Conservation (phyloP, 2,113 vertebrate species). For the Pteruthius melanotis region DNA sequence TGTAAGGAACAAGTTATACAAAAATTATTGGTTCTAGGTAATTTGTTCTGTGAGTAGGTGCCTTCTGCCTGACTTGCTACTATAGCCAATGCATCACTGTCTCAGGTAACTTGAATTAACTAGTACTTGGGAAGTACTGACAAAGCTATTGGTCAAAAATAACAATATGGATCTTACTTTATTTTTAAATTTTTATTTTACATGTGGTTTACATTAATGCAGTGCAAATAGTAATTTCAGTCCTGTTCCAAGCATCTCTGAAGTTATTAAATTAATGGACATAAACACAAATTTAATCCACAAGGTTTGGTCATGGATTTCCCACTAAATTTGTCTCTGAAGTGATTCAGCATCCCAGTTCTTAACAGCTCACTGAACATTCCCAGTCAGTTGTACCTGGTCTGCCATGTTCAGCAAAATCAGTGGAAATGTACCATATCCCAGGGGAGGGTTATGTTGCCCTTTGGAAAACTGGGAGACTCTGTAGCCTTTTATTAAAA, state of each 20-base stretch:
- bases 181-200: neutral
- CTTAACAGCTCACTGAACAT: neutral
- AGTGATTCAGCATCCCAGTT: neutral
- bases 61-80: neutral
- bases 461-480: neutral
- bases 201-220: neutral
- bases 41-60: neutral
- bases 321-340: neutral
- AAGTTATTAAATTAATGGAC: neutral
- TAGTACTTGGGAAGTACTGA: neutral
- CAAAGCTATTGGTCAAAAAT: neutral
- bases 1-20: neutral
- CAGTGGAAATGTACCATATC: neutral
- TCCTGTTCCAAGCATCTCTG: neutral
- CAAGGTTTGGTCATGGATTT: neutral
- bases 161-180: neutral
- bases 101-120: neutral
- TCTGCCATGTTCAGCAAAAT: neutral
- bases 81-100: neutral
- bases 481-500: neutral
- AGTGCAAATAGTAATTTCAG: neutral
- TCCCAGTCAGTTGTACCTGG: neutral
- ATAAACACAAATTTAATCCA: neutral
- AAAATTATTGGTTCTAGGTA: neutral
- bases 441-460: neutral